Evolutionary conservation across 2,888 invertebrate genomes (phyloP).

Genomic region (Drosophila suboccidentalis): DNA sequence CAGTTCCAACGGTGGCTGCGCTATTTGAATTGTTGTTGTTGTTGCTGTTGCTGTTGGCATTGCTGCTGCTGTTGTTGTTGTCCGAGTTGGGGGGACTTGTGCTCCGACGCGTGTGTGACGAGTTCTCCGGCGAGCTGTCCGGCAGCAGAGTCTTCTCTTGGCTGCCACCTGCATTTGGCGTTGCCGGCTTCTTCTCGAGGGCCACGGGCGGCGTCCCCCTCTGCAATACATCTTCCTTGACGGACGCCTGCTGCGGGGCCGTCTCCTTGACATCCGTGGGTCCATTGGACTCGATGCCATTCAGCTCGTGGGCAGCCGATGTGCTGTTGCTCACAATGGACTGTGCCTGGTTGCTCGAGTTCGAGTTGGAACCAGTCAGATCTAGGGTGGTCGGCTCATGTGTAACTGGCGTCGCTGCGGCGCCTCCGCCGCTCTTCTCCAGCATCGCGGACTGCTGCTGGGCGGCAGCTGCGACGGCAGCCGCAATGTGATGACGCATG

Average conservation of each 20-base stretch:
- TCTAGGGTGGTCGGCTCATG: constrained; percentile 84
- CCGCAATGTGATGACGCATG: constrained; percentile 79
- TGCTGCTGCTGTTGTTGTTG: constrained; percentile 63
- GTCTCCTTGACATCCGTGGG: constrained; percentile 66
- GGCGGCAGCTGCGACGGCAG: constrained; percentile 63
- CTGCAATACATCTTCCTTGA: constrained; percentile 60
- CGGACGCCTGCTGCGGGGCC: constrained; percentile 20
- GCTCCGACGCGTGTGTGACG: constrained; percentile 65
- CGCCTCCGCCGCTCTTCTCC: constrained; percentile 58
- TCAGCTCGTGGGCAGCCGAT: constrained; percentile 77
- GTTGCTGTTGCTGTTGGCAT: constrained; percentile 27
- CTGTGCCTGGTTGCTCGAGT: constrained; percentile 83
- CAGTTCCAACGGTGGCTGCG: constrained; percentile 10
- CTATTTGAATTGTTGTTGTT: constrained; percentile 36
- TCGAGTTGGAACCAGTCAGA: constrained; percentile 84
- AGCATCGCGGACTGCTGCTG: constrained; percentile 62
- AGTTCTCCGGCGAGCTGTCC: constrained; percentile 71
- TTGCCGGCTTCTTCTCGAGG: constrained; percentile 71
- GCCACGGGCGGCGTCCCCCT: constrained; percentile 65
- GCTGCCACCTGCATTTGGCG: constrained; percentile 45
- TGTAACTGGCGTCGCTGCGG: constrained; percentile 49
- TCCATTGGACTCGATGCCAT: constrained; percentile 80
- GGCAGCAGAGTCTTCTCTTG: constrained; percentile 59
- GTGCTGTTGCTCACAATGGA: constrained; percentile 76
- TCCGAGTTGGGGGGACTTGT: constrained; percentile 66